phyloP scores from a whole-genome alignment of 2,113 vertebrate genomes.

The Antigone vipio region DNA sequence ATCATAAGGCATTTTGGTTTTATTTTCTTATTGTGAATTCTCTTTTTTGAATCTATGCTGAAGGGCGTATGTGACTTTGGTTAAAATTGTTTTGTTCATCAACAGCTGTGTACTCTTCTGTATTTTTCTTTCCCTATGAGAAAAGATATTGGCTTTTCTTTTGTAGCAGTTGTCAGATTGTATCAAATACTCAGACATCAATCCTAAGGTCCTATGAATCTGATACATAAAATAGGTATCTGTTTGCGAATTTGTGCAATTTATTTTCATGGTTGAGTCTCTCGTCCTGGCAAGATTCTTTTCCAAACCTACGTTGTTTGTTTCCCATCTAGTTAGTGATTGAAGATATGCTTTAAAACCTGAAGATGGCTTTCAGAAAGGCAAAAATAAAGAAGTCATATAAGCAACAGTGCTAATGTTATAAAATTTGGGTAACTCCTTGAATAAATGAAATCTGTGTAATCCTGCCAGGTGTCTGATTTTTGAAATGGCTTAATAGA shows the following conservation, averaged over 20 bases:
- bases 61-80: background rate
- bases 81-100: background rate
- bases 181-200: background rate
- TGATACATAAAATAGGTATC: background rate
- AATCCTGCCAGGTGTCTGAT: background rate
- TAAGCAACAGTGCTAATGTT: background rate
- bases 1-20: slow-evolving; percentile 19
- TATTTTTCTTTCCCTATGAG: background rate
- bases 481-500: background rate
- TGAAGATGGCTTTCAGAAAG: background rate
- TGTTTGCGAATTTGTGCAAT: background rate
- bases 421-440: background rate
- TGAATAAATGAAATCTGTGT: background rate
- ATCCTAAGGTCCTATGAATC: background rate
- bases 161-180: background rate
- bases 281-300: background rate
- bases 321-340: background rate
- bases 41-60: background rate
- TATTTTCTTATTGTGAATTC: background rate
- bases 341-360: background rate
- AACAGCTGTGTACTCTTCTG: background rate
- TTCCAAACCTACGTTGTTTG: background rate
- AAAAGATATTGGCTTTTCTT: background rate
- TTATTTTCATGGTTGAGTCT: background rate
- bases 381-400: background rate